Evolutionary conservation across 2,113 vertebrate genomes (phyloP), one percentile per base, ranked within the genome.

Genomic region (Zosterops lateralis): DNA sequence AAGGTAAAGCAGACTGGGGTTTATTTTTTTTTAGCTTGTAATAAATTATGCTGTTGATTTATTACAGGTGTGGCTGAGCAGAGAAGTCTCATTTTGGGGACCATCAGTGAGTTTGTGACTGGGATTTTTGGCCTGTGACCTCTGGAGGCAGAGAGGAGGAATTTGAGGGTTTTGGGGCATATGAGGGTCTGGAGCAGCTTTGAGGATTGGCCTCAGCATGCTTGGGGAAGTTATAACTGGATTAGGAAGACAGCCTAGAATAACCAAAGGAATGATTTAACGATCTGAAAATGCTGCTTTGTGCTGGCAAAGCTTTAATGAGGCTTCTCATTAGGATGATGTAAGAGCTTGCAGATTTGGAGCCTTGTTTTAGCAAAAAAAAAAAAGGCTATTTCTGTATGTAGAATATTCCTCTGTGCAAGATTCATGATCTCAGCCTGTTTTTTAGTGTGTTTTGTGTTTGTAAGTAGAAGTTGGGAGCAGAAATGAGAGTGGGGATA

Each of bases 1-100:
- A 99, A 98, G 99, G 99, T 99, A 97, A 98, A 95, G 81, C 51
- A 76, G 40, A 29, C 17, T 44, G 3, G 9, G 3, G 9, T 38
- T 38, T 38, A 12, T 38, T 16, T 76, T 87, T 4, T 60, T 74
- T 62, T 14, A 31, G 22, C 54, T 68, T 47, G 29, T 50, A 36
- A 20, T 61, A 85, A 65, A 15, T 67, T 42, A 18, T 26, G 28
- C 50, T 89, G 31, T 51, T 40, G 21, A 20, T 56, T 56, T 20
- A 8, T 56, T 56, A 32, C 80, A 88, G 42, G 9, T 53, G 50
- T 80, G 86, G 47, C 48, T 56, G 48, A 83, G 51, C 60, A 54
- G 47, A 17, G 34, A 12, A 34, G 34, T 47, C 86, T 90, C 47
- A 3, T 3, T 10, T 60, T 51, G 83, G n/a, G 80, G 75, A 53